Evolutionary conservation across 1,140 invertebrate species (phyloP).

Genomic region (Drosophila nigromelanica): DNA sequence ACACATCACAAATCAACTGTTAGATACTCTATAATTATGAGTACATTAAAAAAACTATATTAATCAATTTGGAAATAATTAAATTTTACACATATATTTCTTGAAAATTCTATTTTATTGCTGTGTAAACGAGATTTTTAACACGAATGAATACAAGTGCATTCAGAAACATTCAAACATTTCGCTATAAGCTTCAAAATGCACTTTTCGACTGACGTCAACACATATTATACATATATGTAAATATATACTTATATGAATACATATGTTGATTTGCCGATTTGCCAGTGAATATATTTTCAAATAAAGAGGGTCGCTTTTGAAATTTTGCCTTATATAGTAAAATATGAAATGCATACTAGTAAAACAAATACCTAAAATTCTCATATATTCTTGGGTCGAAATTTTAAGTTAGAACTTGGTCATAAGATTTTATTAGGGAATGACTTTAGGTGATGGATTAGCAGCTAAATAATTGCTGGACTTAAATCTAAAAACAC

Average conservation of each 20-base stretch:
- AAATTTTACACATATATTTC: not conserved
- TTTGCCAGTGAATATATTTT: not conserved
- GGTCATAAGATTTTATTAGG: too few relatives aligned
- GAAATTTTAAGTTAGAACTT: too few relatives aligned
- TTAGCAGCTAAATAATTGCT: too few relatives aligned
- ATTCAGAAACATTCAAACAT: not conserved
- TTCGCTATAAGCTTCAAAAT: slow-evolving; percentile 13
- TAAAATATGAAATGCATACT: too few relatives aligned
- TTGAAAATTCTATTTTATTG: not conserved
- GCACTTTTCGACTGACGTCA: slow-evolving; percentile 23
- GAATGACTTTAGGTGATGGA: too few relatives aligned
- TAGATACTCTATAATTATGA: not conserved
- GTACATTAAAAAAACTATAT: not conserved
- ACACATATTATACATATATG: slow-evolving; percentile 21
- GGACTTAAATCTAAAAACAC: too few relatives aligned
- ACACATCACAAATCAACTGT: not conserved
- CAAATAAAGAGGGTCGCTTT: not conserved
- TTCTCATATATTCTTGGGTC: too few relatives aligned
- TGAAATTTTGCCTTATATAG: not conserved
- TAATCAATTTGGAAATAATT: not conserved
- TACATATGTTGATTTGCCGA: slow-evolving; percentile 2
- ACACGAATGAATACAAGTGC: not conserved
- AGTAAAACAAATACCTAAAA: too few relatives aligned
- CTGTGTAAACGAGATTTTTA: not conserved
- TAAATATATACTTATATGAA: not conserved